Percentiles rank a stretch among this genome's conserved stretches.
Evolutionary conservation across 2,797 vertebrate genomes (phyloP).

Genomic region (Danio kyathit): DNA sequence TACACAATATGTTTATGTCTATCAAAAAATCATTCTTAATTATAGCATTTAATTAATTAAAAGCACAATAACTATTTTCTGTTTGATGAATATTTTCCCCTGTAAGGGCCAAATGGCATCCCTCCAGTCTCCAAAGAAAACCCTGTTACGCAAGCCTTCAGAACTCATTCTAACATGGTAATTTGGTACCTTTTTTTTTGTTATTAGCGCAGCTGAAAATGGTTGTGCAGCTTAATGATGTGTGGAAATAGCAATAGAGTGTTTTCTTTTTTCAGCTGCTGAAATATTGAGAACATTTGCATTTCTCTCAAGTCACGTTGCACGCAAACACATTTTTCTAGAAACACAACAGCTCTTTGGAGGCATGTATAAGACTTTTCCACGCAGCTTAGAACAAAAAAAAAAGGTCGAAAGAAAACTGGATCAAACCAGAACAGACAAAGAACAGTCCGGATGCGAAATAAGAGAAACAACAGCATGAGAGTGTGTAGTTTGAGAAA

Average conservation of each 20-base stretch:
- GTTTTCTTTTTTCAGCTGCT: neutral
- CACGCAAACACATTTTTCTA: constrained; percentile 8
- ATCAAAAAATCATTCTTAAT: neutral
- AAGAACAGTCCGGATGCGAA: neutral
- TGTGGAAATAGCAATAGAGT: constrained; percentile 5
- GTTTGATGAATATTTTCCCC: neutral
- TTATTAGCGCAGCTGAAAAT: constrained; percentile 19
- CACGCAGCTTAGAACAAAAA: constrained; percentile 30
- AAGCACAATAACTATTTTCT: neutral
- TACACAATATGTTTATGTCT: neutral
- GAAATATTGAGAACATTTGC: constrained; percentile 11
- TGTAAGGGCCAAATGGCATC: neutral
- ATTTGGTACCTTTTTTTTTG: constrained; percentile 11
- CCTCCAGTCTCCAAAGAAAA: neutral
- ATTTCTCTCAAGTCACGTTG: constrained; percentile 8
- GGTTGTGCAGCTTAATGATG: constrained; percentile 20
- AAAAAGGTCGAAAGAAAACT: neutral
- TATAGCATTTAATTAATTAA: neutral
- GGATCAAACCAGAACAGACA: neutral
- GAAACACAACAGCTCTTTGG: constrained; percentile 1
- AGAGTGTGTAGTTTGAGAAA: neutral
- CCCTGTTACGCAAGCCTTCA: neutral
- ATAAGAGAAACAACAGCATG: neutral
- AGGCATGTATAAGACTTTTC: constrained; percentile 57
- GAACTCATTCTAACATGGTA: neutral